Conservation (phyloP, 2,113 vertebrate genomes). For the Tragelaphus buxtoni region DNA sequence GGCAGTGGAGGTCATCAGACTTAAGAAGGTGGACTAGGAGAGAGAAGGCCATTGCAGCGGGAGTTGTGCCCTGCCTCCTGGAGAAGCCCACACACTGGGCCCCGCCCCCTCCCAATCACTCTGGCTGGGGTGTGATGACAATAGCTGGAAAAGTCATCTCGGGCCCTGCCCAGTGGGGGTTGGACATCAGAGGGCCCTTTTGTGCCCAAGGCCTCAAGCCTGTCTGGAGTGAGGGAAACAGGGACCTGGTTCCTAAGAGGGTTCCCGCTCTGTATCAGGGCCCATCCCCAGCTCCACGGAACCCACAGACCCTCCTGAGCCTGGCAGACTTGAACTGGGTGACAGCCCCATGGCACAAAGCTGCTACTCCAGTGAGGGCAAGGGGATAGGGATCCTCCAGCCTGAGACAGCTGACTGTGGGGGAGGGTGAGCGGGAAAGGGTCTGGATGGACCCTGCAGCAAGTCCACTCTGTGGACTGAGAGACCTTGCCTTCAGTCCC, state of each 20-base stretch:
- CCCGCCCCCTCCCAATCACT: neutral
- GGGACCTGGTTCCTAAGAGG: neutral
- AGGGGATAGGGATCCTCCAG: neutral
- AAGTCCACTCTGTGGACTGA: neutral
- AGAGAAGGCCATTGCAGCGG: neutral
- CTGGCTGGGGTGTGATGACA: neutral
- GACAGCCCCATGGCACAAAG: neutral
- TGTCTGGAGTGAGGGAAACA: neutral
- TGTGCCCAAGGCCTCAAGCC: neutral
- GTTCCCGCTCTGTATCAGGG: neutral
- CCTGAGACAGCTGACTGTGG: neutral
- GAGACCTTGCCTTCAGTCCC: neutral
- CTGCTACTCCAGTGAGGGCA: neutral
- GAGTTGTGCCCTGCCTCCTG: neutral
- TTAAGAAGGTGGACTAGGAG: slow-evolving; percentile 95
- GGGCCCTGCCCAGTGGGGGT: neutral
- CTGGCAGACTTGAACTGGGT: neutral
- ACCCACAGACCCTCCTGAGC: neutral
- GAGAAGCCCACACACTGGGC: rapidly evolving
- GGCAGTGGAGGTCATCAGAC: slow-evolving; percentile 96
- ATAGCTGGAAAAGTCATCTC: rapidly evolving
- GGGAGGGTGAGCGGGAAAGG: neutral
- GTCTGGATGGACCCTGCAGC: neutral
- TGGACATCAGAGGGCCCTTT: neutral
- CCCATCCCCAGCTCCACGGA: neutral